phyloP scores from a whole-genome alignment of 2,113 vertebrate species.

The Procapra przewalskii region DNA sequence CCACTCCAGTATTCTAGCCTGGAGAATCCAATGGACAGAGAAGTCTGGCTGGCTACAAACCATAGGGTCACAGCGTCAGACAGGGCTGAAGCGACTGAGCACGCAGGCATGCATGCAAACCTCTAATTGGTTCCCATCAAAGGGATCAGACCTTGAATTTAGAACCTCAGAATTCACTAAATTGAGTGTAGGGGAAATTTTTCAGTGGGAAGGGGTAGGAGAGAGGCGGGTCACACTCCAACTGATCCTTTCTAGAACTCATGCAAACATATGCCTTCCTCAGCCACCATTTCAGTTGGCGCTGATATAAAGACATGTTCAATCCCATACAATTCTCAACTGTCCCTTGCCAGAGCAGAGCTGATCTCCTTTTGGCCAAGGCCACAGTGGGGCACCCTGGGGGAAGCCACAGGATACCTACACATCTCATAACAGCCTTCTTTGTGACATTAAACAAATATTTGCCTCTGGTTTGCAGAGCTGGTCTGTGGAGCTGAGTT shows the following conservation, averaged over 20 bases:
- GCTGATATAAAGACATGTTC: slow-evolving; percentile 47
- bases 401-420: slow-evolving; percentile 22
- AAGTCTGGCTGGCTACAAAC: neutral
- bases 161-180: neutral
- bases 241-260: neutral
- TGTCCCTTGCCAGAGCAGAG: slow-evolving; percentile 53
- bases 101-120: neutral
- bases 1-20: neutral
- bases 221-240: neutral
- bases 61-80: neutral
- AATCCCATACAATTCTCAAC: slow-evolving; percentile 47
- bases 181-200: neutral
- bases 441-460: slow-evolving; percentile 66
- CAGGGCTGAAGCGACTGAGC: neutral
- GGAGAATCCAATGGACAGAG: neutral
- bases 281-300: slow-evolving; percentile 30
- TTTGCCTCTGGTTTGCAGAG: slow-evolving; percentile 34
- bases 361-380: slow-evolving; percentile 26
- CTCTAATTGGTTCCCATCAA: neutral
- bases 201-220: neutral
- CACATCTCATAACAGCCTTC: slow-evolving; percentile 34
- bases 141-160: neutral
- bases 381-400: neutral
- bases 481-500: neutral
- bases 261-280: slow-evolving; percentile 8